These are phyloP conservation scores for Arrhopalites spinosus DNA, from an alignment of 2,888 invertebrate species.

Conservation along the genomic window DNA sequence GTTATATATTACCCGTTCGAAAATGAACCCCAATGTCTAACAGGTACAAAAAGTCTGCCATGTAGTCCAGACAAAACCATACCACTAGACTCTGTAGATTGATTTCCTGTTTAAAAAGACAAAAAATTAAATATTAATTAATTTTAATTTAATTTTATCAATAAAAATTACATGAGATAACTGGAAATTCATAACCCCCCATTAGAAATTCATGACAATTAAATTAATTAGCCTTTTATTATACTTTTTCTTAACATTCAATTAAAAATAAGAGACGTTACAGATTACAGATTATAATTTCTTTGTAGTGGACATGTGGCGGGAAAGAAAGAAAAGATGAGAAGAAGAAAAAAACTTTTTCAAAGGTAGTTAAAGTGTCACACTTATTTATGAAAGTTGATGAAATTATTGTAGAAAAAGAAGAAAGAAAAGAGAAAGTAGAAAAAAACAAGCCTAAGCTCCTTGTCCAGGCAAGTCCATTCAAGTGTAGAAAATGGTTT, in stretches of 20 bases:
- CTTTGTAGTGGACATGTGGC: no score
- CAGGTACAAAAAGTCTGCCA: conserved; percentile 93
- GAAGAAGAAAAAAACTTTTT: no score
- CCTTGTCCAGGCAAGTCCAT: no score
- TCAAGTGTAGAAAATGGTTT: neutral
- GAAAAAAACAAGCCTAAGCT: neutral
- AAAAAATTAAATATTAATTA: conserved; percentile 13
- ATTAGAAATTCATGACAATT: neutral
- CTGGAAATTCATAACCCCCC: neutral
- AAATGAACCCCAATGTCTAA: conserved; percentile 97
- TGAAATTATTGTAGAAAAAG: neutral
- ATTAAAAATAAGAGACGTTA: no score
- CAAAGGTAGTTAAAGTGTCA: no score
- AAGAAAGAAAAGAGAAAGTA: neutral
- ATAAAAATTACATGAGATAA: neutral
- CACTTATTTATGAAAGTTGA: no score
- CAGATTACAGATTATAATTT: no score
- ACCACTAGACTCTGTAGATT: conserved; percentile 78
- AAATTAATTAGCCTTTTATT: neutral
- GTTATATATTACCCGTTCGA: conserved; percentile 72
- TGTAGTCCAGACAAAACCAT: conserved; percentile 97
- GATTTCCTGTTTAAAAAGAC: conserved; percentile 59
- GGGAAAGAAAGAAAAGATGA: no score
- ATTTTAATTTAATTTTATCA: neutral
- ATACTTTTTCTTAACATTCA: neutral